Evolutionary conservation across 2,888 invertebrate genomes (phyloP).

Genomic region (Phalangium opilio): DNA sequence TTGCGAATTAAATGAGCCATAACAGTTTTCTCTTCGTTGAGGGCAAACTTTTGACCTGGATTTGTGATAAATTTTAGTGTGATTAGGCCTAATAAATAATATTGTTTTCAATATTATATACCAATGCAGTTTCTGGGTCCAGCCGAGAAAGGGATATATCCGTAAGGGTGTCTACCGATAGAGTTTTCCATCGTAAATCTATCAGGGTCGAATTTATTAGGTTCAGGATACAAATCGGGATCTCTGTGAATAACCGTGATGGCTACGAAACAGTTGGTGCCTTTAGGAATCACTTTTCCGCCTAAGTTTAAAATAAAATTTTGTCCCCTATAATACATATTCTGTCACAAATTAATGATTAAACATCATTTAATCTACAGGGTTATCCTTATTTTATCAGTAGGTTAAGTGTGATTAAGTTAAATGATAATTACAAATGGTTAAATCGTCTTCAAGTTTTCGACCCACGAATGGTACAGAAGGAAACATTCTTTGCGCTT

Average conservation of each 20-base stretch:
- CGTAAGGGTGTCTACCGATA: constrained; percentile 18
- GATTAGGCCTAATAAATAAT: no score
- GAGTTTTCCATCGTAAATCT: constrained; percentile 18
- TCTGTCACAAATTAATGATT: no score
- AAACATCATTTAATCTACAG: no score
- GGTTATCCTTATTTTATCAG: no score
- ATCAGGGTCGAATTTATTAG: constrained; percentile 20
- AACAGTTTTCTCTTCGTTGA: constrained; percentile 20
- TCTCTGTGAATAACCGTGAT: constrained; percentile 18
- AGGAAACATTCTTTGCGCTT: constrained; percentile 15
- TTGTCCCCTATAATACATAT: no score
- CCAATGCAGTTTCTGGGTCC: constrained; percentile 16
- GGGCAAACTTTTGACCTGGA: constrained; percentile 21
- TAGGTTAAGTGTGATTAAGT: no score
- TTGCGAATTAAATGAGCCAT: constrained; percentile 18
- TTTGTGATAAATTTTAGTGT: no score
- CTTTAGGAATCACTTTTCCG: constrained; percentile 10
- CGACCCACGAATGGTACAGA: constrained; percentile 16
- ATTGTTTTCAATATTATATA: no score
- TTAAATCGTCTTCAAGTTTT: constrained; percentile 14
- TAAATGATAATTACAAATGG: constrained; percentile 16
- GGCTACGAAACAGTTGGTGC: constrained; percentile 16
- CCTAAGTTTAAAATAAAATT: neutral
- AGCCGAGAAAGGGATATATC: constrained; percentile 20
- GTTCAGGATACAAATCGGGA: constrained; percentile 15